Evolutionary conservation across 2,113 vertebrate species (phyloP), one percentile per base, ranked within the genome.

Genomic region (Sterrhoptilus dennistouni): DNA sequence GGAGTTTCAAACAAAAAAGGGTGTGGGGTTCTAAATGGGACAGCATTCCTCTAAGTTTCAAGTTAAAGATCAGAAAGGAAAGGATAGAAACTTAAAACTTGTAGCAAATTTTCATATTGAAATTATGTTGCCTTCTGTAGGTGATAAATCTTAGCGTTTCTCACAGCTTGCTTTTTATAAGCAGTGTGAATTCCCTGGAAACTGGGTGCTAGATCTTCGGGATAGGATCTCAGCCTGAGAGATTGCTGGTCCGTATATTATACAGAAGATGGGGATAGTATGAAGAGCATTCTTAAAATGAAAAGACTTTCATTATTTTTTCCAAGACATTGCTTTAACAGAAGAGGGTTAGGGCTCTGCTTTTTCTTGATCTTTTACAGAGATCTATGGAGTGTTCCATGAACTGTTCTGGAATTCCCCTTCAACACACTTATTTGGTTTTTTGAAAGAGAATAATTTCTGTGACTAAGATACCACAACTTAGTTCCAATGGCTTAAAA

Each of bases 371-470:
- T 40, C 17, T 69, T 77, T 71, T 81, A 16, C 4, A 8, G 42
- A 42, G 17, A 25, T 54, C 23, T 69, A 2, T 13, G 31, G 42
- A 72, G 42, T 0, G 1, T 6, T 66, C 7, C 8, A 4, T 57
- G 36, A 66, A 10, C 29, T 83, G 15, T 38, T 66, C 10, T 49
- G n/a, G 31, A 66, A 49, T 61, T 82, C 27, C 2, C 88, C 14
- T 49, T 79, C 40, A 78, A 21, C 8, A 6, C 11, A 11, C 3
- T n/a, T 68, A 27, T 4, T 52, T 90, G 4, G 5, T 52, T 60
- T 60, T 74, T 47, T 74, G 31, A 27, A 60, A 54, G 35, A 85
- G 28, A 71, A 25, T 8, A 33, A 23, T 54, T 80, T 87, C 38
- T 68, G 35, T 83, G 17, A 40, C 25, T 27, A 6, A 57, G 40